phyloP scores from a whole-genome alignment of 2,888 invertebrate species.

The Pollenia labialis region DNA sequence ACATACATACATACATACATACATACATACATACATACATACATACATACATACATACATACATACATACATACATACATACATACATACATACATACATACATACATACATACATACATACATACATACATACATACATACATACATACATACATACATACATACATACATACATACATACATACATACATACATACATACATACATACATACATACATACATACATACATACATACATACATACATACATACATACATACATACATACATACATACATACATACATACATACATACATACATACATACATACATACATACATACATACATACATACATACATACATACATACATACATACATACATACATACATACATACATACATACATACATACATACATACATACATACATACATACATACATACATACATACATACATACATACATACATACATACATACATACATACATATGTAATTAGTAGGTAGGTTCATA shows the following conservation, averaged over 20 bases:
- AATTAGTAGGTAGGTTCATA: no score
- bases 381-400: not conserved
- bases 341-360: not conserved
- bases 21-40: not conserved
- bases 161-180: not conserved
- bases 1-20: not conserved
- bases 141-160: not conserved
- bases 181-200: not conserved
- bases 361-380: not conserved
- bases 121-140: not conserved
- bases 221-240: not conserved
- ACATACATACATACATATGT: not conserved
- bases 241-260: not conserved
- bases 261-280: not conserved
- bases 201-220: not conserved
- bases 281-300: not conserved
- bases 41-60: not conserved
- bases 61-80: not conserved
- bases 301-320: not conserved
- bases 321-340: not conserved
- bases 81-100: not conserved
- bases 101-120: not conserved
- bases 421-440: not conserved
- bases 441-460: not conserved
- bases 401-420: not conserved